Base-by-base conservation (phyloP, 2,888 invertebrate species). In the Helleia helle region DNA sequence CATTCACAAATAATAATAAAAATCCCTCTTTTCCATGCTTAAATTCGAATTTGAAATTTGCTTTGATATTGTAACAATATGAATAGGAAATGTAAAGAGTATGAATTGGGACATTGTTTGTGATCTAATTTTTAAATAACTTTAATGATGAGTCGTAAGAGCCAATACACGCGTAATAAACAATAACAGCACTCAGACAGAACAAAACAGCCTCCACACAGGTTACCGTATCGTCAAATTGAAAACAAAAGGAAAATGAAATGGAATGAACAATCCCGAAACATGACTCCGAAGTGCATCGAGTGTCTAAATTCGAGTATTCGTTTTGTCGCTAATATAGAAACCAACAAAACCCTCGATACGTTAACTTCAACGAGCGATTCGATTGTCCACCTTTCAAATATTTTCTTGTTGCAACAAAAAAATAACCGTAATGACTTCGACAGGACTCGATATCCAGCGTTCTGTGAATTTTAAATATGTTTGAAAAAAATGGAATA, bases 231-330 rank as follows among this genome's bases (percentile, higher is more conserved):
- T 50, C 48, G 55, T 55, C 55, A 54, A 57, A 56, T 53, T 50
- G 54, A 51, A 52, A 58, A 59, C 55, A 60, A 56, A 58, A 57
- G 52, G 50, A 54, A 59, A 55, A 56, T 49, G 54, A 50, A 50
- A 55, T 53, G 50, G 54, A 58, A 57, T 55, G 54, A 55, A 60
- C 51, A 58, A 59, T 45, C 54, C 55, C 53, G 53, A 58, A 56
- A 59, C 57, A 54, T 51, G 55, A 54, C 55, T 60, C 61, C 63
- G 62, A 67, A 56, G 56, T 55, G 56, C 56, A 58, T 57, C 53
- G 55, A 58, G 56, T 58, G 51, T 56, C 57, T 58, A 58, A 58
- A 57, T 58, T 58, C 58, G 52, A 56, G 58, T 56, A 51, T 55
- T 49, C 55, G 51, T 52, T 54, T 55, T 55, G 54, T 50, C 51